These are phyloP conservation scores for Ictidomys tridecemlineatus DNA, from an alignment of 2,113 vertebrate genomes.

Conservation along the genomic window DNA sequence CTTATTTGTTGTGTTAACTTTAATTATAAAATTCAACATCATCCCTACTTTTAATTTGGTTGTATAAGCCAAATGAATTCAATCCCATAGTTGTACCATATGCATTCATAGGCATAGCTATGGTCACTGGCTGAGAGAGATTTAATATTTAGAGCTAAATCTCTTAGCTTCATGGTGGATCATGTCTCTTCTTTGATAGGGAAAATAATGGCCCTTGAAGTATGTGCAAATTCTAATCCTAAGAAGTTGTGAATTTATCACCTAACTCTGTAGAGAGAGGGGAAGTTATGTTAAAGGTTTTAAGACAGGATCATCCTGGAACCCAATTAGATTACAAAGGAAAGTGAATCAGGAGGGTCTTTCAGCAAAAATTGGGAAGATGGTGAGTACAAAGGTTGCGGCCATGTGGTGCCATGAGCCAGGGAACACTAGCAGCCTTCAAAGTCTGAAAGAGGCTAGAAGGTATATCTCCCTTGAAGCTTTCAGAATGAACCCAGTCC, in stretches of 20 bases:
- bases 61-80: background rate
- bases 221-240: too few relatives aligned
- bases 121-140: background rate
- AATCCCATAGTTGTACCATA: background rate
- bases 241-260: background rate
- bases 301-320: background rate
- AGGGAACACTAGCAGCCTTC: background rate
- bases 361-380: background rate
- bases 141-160: background rate
- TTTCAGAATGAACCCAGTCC: background rate
- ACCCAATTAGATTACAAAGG: background rate
- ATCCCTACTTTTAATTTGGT: background rate
- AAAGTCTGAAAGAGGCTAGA: background rate
- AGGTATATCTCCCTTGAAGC: background rate
- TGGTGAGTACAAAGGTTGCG: background rate
- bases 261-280: background rate
- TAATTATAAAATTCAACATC: background rate
- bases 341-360: background rate
- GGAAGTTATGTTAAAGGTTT: background rate
- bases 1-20: background rate
- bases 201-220: background rate
- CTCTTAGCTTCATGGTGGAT: background rate
- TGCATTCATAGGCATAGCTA: background rate
- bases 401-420: background rate
- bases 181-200: background rate